These are phyloP conservation scores for Drosophila aff. DNA, from an alignment of 1,140 invertebrate species.

Conservation along the genomic window DNA sequence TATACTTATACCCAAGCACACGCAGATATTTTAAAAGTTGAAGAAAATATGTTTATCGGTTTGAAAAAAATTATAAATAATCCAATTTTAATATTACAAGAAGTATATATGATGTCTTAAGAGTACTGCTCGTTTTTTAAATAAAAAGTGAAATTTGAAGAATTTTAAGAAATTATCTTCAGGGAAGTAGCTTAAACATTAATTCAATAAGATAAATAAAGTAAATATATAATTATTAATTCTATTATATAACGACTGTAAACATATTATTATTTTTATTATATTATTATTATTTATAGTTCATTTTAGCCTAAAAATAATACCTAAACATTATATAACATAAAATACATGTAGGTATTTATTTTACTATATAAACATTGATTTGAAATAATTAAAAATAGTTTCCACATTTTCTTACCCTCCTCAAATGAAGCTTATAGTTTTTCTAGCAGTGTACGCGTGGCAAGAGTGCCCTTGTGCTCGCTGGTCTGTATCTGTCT, in stretches of 20 bases:
- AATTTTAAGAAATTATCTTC: no score
- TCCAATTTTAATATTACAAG: not conserved
- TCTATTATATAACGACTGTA: no score
- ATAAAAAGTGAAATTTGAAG: no score
- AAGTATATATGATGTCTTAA: no score
- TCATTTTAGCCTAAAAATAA: not conserved
- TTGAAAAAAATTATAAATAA: not conserved
- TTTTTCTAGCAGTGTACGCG: not conserved
- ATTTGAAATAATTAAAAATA: not conserved
- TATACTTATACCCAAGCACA: conserved; percentile 22
- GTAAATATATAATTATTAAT: no score
- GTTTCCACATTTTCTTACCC: accelerated
- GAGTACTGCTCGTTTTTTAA: no score
- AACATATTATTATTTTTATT: no score
- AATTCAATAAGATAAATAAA: no score
- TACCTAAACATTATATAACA: not conserved
- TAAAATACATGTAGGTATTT: not conserved
- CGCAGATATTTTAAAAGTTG: conserved; percentile 5
- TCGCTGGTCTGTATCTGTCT: conserved; percentile 43
- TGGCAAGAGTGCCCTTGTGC: conserved; percentile 28
- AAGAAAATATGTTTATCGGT: not conserved
- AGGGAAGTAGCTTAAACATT: no score
- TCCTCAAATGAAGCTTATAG: not conserved
- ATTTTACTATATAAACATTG: no score
- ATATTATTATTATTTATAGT: no score